Conservation (phyloP, 1,140 invertebrate species). For the Papilio machaon region DNA sequence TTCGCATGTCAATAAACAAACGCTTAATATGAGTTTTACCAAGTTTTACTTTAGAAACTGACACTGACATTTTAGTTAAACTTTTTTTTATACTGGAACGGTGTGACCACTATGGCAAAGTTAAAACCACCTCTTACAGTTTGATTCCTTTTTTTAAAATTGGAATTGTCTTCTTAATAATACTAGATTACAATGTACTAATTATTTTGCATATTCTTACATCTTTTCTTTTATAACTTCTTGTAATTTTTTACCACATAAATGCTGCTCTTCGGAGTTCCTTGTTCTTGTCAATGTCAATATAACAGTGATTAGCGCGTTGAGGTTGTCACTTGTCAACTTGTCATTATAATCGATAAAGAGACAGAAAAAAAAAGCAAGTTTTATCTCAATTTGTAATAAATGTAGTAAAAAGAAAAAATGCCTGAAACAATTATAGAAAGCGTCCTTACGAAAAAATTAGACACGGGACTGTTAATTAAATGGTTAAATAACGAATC, state of each 20-base stretch:
- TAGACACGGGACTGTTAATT: slow-evolving; percentile 59
- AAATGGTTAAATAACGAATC: slow-evolving; percentile 71
- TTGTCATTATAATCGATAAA: slow-evolving; percentile 37
- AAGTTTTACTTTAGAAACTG: not conserved
- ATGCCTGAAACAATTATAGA: slow-evolving; percentile 73
- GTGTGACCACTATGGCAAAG: too few relatives aligned
- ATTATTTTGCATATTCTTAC: too few relatives aligned
- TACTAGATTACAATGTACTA: too few relatives aligned
- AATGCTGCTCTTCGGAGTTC: not conserved
- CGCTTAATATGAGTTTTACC: not conserved
- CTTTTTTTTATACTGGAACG: too few relatives aligned
- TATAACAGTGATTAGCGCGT: slow-evolving; percentile 24
- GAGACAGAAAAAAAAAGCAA: not conserved
- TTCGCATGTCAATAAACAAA: slow-evolving; percentile 3
- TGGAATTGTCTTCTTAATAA: too few relatives aligned
- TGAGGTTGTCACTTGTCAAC: slow-evolving; percentile 27
- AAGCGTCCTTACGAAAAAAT: slow-evolving; percentile 68
- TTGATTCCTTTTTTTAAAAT: too few relatives aligned
- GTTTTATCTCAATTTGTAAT: not conserved
- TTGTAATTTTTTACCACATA: not conserved
- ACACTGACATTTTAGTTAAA: not conserved
- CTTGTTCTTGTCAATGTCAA: slow-evolving; percentile 34
- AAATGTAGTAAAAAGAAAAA: slow-evolving; percentile 50
- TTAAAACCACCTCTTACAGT: too few relatives aligned
- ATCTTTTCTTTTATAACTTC: not conserved